Base-by-base conservation (phyloP, 2,888 invertebrate genomes). In the Boloria euphrosyne region DNA sequence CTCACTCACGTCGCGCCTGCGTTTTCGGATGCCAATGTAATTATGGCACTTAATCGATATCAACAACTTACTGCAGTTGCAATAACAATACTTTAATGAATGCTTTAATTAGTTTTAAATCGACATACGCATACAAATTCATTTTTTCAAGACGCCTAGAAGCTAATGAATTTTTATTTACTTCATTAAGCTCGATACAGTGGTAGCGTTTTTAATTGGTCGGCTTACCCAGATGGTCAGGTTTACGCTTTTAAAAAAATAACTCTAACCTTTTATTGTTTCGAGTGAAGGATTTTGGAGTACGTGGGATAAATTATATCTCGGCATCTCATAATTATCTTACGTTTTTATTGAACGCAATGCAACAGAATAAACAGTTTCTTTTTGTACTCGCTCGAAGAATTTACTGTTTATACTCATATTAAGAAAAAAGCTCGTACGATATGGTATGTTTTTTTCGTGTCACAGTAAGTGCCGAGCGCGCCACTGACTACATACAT, bases 391-490 rank as follows among this genome's bases (percentile, higher is more conserved):
- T 69, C 64, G 68, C 67, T 74, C 66, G 66, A 70, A 71, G 75
- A 75, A 77, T 78, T 75, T 73, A 66, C 74, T 73, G 73, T 71
- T 66, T 74, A 61, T 76, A 72, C 67, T 68, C 72, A 73, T 73
- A 70, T 85, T 81, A 86, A 86, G 89, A 89, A 85, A 83, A 84
- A 83, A 80, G 80, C 78, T 81, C 75, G 73, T 78, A 84, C 81
- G 81, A 82, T 88, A 88, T 90, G 89, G 85, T 80, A 75, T 79
- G 79, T 82, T 90, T 90, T 90, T 91, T 90, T 84, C 81, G 76
- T 72, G 75, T 73, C 68, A 71, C 73, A 70, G 74, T 70, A 79
- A 84, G 85, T 87, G 86, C 89, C 84, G 77, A 74, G 83, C 89
- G 85, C 82, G 84, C 83, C 84, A 74, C 74, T 72, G 69, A 73